phyloP scores from a whole-genome alignment of 2,888 invertebrate genomes.

The Epistrophella euchroma region DNA sequence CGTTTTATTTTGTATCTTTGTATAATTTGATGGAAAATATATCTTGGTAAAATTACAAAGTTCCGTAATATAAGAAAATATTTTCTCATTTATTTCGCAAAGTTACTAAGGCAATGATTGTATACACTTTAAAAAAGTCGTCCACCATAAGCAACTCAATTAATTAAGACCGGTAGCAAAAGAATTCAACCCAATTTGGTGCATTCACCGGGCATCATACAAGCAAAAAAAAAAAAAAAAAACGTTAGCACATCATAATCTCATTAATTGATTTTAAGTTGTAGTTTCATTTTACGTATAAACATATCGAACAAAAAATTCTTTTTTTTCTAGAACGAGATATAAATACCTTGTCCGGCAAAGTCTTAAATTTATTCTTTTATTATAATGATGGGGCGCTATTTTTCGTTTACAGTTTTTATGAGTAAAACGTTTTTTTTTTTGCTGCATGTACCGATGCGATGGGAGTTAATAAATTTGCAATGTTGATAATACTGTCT shows the following conservation, averaged over 20 bases:
- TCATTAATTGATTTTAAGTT: conserved; percentile 35
- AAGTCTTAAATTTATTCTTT: conserved; percentile 10
- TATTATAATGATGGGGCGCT: background rate
- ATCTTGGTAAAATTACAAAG: background rate
- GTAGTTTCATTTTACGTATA: conserved; percentile 16
- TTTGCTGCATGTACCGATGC: background rate
- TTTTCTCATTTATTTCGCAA: background rate
- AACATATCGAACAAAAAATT: background rate
- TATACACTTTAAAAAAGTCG: background rate
- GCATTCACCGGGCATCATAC: background rate
- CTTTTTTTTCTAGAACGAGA: conserved; percentile 8
- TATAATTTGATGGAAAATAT: background rate
- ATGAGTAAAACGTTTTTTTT: background rate
- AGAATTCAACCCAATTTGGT: conserved; percentile 29
- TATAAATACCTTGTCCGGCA: background rate
- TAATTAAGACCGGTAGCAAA: conserved; percentile 38
- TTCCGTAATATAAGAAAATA: background rate
- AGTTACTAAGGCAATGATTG: background rate
- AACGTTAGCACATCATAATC: conserved; percentile 31
- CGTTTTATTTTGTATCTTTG: too few species aligned
- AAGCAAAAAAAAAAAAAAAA: background rate
- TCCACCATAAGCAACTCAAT: conserved; percentile 12
- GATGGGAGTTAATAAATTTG: conserved; percentile 38
- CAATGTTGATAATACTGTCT: conserved; percentile 25
- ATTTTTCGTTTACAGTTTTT: conserved; percentile 34